These are phyloP conservation scores for Mantis religiosa DNA, from an alignment of 2,888 invertebrate genomes.

Conservation along the genomic window DNA sequence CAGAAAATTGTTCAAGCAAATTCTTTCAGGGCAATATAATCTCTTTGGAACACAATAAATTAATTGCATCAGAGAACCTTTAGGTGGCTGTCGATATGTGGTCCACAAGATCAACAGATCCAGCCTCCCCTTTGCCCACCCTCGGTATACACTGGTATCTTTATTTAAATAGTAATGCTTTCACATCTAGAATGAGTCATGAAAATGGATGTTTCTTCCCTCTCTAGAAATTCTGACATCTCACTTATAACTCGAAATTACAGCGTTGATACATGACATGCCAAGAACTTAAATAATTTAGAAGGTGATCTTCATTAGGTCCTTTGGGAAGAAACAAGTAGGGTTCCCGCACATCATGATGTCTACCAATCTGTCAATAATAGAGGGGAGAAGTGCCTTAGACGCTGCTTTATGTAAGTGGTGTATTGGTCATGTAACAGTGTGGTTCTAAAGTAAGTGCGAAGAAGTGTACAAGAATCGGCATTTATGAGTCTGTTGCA, in stretches of 20 bases:
- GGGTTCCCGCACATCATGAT: background rate
- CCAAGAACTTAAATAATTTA: background rate
- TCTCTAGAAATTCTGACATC: background rate
- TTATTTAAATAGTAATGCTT: too few species aligned
- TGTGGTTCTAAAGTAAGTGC: too few species aligned
- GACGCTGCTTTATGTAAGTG: background rate
- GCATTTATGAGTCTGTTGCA: too few species aligned
- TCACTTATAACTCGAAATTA: background rate
- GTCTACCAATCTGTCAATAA: background rate
- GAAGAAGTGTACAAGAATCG: too few species aligned
- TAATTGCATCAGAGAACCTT: too few species aligned
- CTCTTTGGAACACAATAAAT: too few species aligned
- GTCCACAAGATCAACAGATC: too few species aligned
- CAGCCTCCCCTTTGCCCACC: too few species aligned
- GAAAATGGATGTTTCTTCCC: background rate
- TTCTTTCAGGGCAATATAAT: too few species aligned
- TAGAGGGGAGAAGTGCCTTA: background rate
- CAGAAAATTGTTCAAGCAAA: too few species aligned
- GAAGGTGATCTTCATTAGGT: background rate
- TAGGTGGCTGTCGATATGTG: too few species aligned
- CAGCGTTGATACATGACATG: background rate
- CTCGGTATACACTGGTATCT: too few species aligned
- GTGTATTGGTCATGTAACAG: background rate
- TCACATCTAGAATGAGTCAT: background rate
- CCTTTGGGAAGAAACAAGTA: background rate